Conservation (phyloP, 2,797 vertebrate species). For the Allochrocebus solatus region DNA sequence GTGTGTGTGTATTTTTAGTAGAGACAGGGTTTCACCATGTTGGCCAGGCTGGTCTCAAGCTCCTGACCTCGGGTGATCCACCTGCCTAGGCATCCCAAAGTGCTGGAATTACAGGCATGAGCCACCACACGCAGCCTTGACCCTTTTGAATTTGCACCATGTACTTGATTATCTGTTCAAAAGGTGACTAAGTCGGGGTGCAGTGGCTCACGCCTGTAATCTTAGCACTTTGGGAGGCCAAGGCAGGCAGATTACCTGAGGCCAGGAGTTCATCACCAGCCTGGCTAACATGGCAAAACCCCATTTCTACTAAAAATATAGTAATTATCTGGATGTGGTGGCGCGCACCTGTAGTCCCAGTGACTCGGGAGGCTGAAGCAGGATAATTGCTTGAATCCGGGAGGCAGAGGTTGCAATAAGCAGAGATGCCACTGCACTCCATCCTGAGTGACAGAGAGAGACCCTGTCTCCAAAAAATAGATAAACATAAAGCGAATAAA, state of each 20-base stretch:
- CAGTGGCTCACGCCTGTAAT: neutral
- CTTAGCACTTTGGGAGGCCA: neutral
- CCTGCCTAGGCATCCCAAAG: no score
- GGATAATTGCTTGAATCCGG: neutral
- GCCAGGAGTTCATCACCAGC: neutral
- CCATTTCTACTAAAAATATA: neutral
- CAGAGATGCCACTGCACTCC: neutral
- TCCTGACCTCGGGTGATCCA: no score
- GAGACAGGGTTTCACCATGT: no score
- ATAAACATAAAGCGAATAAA: neutral
- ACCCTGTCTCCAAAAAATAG: neutral
- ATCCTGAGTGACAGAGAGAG: neutral
- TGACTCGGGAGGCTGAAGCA: neutral
- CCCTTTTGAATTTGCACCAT: neutral
- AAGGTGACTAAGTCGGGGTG: neutral
- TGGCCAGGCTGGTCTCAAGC: no score
- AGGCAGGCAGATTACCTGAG: neutral
- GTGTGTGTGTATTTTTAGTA: no score
- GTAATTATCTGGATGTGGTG: neutral
- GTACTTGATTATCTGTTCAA: neutral
- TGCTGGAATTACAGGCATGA: no score
- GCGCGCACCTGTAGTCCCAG: neutral
- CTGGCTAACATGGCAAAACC: neutral
- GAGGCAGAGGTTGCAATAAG: neutral
- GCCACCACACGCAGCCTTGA: neutral